Base-by-base conservation (phyloP, 2,113 vertebrate genomes). In the Neodontobutis hainanensis region DNA sequence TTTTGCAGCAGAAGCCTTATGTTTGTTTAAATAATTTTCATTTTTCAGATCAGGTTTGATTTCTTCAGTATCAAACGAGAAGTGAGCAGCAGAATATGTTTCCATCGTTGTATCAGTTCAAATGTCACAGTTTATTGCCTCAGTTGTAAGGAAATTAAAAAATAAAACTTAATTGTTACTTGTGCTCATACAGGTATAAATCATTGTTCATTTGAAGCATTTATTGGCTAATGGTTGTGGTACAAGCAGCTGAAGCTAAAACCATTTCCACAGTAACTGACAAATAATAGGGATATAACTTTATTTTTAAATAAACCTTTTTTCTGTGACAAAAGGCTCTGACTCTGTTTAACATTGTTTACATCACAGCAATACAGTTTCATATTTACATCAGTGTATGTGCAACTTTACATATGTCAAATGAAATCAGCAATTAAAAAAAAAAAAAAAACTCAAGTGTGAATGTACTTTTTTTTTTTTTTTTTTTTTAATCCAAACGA, bases 271-370 rank as follows among this genome's bases (percentile, higher is more conserved):
- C 82, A 67, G 79, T 76, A 79, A 61, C 80, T 68, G 79, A 87
- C 38, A 52, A 91, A 90, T 92, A 91, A 85, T 89, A 88, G 95
- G 94, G 94, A 92, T 90, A 95, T 91, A 94, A 94, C 91, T 97
- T 98, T 97, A 97, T 98, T 98, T 99, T 98, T 96, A 93, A 97
- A 97, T 98, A 98, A 98, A 97, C 84, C 88, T 88, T 89, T 88
- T 92, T 92, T 91, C 85, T 94, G 95, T 97, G 95, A 93, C 85
- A 85, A 87, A 84, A 72, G 79, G 81, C 79, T 87, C 63, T 2
- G 63, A 36, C 51, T 77, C 34, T 75, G 67, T 71, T 81, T 82
- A 70, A 81, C 85, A 82, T 78, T 67, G 78, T 82, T 68, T 73
- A 85, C 84, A 89, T 69, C 75, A 89, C 77, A 84, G 75, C 75